A percentile compares a stretch with the other conserved stretches of the same genome.
These are phyloP conservation scores for Lampris incognitus DNA, from an alignment of 2,113 vertebrate genomes.

Conservation along the genomic window DNA sequence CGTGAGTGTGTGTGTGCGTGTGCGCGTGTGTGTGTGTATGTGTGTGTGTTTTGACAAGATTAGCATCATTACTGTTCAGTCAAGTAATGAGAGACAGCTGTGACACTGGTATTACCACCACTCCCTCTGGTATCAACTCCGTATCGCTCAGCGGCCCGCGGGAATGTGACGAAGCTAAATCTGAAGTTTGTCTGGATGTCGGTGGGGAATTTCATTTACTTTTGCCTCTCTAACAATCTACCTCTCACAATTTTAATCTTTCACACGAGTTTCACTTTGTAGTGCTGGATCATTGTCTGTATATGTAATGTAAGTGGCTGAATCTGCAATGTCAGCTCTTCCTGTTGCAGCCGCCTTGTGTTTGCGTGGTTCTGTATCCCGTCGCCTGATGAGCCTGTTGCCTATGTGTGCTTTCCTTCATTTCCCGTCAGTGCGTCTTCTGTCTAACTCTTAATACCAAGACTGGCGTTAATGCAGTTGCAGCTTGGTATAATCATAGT, in stretches of 20 bases:
- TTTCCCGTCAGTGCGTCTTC: neutral
- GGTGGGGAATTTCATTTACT: conserved; percentile 19
- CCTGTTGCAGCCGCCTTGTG: neutral
- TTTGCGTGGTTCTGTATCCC: conserved; percentile 10
- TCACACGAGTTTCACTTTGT: conserved; percentile 9
- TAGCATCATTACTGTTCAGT: conserved; percentile 40
- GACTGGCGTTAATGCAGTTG: too few species aligned
- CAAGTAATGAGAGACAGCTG: conserved; percentile 54
- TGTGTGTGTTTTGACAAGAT: conserved; percentile 28
- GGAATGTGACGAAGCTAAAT: conserved; percentile 21
- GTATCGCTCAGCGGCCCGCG: neutral
- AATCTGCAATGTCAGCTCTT: neutral
- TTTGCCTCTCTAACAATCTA: conserved; percentile 74
- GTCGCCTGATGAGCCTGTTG: neutral
- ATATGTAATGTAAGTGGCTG: neutral
- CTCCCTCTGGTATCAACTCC: neutral
- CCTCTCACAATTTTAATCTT: conserved; percentile 71
- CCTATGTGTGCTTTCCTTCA: neutral
- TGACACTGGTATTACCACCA: conserved; percentile 47
- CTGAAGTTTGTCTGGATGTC: conserved; percentile 41
- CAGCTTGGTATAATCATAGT: too few species aligned
- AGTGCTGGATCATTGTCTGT: neutral
- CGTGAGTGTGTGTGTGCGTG: conserved; percentile 17
- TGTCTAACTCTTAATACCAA: too few species aligned
- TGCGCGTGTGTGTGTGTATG: conserved; percentile 27